Percentiles rank a stretch among this genome's conserved stretches.
phyloP scores from a whole-genome alignment of 2,888 invertebrate genomes.

The Sesia bembeciformis region DNA sequence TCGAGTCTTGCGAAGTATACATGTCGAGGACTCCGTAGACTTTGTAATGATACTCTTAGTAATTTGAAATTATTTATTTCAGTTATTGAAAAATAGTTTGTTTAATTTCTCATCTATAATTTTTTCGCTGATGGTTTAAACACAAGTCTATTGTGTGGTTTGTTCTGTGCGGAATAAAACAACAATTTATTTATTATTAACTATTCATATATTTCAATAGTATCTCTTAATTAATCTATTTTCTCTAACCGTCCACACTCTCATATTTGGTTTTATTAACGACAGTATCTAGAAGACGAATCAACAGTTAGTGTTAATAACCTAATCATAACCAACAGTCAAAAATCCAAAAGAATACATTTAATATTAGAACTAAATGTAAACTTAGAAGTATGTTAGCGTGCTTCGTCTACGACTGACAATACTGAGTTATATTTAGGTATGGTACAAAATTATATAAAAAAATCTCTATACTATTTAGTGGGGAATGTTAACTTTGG shows the following conservation, averaged over 20 bases:
- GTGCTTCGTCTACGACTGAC: constrained; percentile 22
- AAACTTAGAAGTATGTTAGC: constrained; percentile 52
- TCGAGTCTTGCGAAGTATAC: no score
- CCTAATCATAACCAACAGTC: constrained; percentile 54
- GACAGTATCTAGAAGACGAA: constrained; percentile 39
- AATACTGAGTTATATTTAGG: constrained; percentile 38
- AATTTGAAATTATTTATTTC: no score
- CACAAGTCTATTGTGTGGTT: background rate
- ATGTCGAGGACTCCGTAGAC: no score
- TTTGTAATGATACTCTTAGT: no score
- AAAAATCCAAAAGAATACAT: constrained; percentile 57
- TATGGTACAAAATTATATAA: constrained; percentile 25
- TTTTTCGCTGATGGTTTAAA: background rate
- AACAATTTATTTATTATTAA: constrained; percentile 44
- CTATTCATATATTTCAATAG: constrained; percentile 73
- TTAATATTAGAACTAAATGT: constrained; percentile 48
- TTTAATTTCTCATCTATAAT: no score
- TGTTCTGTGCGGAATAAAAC: constrained; percentile 17
- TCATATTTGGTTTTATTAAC: background rate
- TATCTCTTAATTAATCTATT: constrained; percentile 68
- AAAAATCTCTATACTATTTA: constrained; percentile 63
- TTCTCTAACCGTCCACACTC: constrained; percentile 68
- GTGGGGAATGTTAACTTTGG: constrained; percentile 85
- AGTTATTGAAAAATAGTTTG: no score
- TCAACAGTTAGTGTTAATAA: constrained; percentile 56